Evolutionary conservation across 2,888 invertebrate genomes (phyloP).

Genomic region (Calliphora vomitoria): DNA sequence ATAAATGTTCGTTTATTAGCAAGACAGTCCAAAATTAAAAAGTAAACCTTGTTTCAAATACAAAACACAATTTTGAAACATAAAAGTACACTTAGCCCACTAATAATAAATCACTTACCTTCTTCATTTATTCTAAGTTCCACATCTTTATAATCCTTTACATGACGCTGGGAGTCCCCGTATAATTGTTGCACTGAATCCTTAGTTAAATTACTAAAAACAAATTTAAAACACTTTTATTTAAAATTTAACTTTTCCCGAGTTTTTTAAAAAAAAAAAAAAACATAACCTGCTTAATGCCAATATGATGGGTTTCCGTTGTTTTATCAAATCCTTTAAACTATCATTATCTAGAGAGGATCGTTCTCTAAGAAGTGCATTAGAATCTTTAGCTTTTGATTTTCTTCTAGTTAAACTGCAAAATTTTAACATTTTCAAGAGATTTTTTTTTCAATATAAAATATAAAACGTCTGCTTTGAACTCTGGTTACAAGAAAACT

Average conservation of each 20-base stretch:
- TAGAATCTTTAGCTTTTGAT: conserved; percentile 35
- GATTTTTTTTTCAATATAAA: background rate
- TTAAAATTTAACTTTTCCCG: background rate
- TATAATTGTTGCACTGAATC: conserved; percentile 9
- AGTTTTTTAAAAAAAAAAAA: background rate
- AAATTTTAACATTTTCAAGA: conserved; percentile 80
- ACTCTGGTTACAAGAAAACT: conserved; percentile 46
- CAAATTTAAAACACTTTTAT: conserved; percentile 19
- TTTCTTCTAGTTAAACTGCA: conserved; percentile 77
- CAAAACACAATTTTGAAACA: conserved; percentile 52
- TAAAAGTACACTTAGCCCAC: background rate
- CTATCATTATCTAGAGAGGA: conserved; percentile 53
- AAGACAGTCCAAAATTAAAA: background rate
- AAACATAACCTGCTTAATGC: conserved; percentile 61
- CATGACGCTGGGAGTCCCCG: background rate
- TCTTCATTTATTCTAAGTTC: conserved; percentile 53
- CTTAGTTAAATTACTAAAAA: conserved; percentile 39
- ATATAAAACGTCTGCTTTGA: conserved; percentile 37
- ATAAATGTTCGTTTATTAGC: background rate
- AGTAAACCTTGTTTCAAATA: conserved; percentile 5
- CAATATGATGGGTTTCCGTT: conserved; percentile 65
- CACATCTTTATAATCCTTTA: conserved; percentile 41
- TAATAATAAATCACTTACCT: conserved; percentile 28
- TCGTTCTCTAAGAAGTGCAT: background rate
- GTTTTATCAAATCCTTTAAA: conserved; percentile 62